Evolutionary conservation across 2,113 vertebrate genomes (phyloP).

Genomic region (Ranitomeya imitator): DNA sequence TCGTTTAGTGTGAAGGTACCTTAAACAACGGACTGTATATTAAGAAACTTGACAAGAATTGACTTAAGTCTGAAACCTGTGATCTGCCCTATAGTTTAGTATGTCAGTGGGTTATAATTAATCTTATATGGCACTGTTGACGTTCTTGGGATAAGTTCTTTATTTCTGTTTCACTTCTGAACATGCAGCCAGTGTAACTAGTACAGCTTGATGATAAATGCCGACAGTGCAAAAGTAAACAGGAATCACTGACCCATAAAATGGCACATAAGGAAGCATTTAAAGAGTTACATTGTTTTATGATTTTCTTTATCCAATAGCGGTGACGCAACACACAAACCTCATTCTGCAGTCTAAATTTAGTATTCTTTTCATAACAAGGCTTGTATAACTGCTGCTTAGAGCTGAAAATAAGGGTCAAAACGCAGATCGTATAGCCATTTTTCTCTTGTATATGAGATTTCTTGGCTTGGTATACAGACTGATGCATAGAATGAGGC

Average conservation of each 20-base stretch:
- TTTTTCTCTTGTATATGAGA: too few species aligned
- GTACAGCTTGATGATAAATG: not conserved
- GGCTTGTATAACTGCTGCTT: not conserved
- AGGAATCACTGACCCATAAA: not conserved
- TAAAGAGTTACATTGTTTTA: not conserved
- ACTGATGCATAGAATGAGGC: not conserved
- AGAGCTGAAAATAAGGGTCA: not conserved
- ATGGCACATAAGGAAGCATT: not conserved
- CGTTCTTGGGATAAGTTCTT: not conserved
- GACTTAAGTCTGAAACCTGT: not conserved
- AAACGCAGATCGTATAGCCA: not conserved
- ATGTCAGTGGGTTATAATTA: not conserved
- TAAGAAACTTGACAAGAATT: not conserved
- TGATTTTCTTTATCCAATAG: not conserved
- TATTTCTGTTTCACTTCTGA: conserved; percentile 6
- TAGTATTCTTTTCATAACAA: not conserved
- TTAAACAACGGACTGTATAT: not conserved
- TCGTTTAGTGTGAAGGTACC: too few species aligned
- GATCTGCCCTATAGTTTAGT: not conserved
- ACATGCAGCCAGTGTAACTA: conserved; percentile 3
- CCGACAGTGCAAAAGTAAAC: conserved; percentile 6
- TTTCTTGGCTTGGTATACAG: not conserved
- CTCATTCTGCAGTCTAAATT: not conserved
- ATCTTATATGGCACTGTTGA: not conserved
- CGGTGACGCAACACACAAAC: not conserved